Evolutionary conservation across 2,113 vertebrate species (phyloP), one percentile per base, ranked within the genome.

Genomic region (Dicentrarchus labrax): DNA sequence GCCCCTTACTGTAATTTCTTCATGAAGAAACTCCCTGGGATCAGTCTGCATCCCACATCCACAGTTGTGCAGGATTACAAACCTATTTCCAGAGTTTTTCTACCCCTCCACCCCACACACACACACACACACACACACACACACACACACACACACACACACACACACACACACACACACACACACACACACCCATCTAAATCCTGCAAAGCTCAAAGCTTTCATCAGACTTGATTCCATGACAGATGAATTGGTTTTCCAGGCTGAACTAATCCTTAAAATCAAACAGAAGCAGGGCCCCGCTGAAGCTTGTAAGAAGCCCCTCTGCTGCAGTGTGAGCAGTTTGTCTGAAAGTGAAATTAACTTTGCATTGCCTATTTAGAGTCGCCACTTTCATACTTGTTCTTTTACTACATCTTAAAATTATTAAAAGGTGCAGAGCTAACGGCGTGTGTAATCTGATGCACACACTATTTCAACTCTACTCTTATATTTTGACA

Each of bases 231-330:
- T 92, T 83, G 86, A 94, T 92, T 93, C 86, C 90, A 89, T 83
- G 87, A 88, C 84, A 75, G 88, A 92, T 91, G 90, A 94, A 94
- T 90, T 93, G 91, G 86, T 94, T 94, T 93, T 92, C 79, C 87
- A 91, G 77, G 83, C 87, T 57, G 78, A 79, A 86, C 87, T 93
- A 93, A 95, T 95, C 92, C 94, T 91, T 82, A 76, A 89, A 89
- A 89, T 87, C 83, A 85, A 90, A 75, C 80, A 64, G 81, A 73
- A 51, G 83, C 82, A 50, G 77, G 70, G 72, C 45, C 77, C 10
- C 1, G 17, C 45, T 43, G 64, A 60, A 78, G 80, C 73, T 61
- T 39, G 50, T 72, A 45, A 76, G 83, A 83, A 78, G 78, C 72
- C 24, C 47, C 72, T 50, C 53, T 30, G 72, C 81, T 72, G 76